Percentiles rank a stretch among this genome's conserved stretches.
phyloP scores from a whole-genome alignment of 1,140 invertebrate species.

The Drosophila athabasca region DNA sequence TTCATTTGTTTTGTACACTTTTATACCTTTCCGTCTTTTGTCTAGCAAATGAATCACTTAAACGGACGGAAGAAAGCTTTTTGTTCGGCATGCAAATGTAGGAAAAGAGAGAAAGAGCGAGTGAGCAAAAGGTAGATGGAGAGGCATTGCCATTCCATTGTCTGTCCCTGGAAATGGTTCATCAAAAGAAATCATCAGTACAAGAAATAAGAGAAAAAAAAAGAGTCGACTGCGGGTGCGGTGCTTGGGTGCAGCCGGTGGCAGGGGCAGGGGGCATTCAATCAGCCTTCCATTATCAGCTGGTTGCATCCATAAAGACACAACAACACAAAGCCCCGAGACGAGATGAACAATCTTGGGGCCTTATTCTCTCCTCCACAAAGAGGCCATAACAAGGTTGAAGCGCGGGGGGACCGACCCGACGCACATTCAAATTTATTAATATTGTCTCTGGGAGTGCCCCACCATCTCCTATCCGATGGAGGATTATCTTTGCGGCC shows the following conservation, averaged over 20 bases:
- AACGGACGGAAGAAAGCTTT: slow-evolving; percentile 46
- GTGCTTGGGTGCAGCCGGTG: background rate
- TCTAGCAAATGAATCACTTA: slow-evolving; percentile 37
- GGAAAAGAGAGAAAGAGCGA: slow-evolving; percentile 7
- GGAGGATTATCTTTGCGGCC: slow-evolving; percentile 31
- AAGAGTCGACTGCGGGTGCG: slow-evolving; percentile 19
- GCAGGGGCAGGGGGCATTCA: slow-evolving; percentile 35
- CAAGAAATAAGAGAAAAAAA: slow-evolving; percentile 1
- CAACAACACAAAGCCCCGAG: slow-evolving; percentile 28
- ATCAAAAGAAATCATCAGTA: slow-evolving; percentile 70
- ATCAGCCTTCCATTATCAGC: slow-evolving; percentile 68
- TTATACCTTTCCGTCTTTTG: slow-evolving; percentile 6
- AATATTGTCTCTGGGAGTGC: slow-evolving; percentile 42
- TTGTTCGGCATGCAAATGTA: slow-evolving; percentile 54
- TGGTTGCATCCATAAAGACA: slow-evolving; percentile 42
- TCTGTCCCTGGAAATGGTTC: slow-evolving; percentile 55
- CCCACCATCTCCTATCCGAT: slow-evolving; percentile 23
- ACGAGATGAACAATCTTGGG: slow-evolving; percentile 35
- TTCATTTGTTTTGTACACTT: slow-evolving; percentile 18
- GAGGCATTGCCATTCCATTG: slow-evolving; percentile 51
- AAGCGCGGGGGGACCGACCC: background rate
- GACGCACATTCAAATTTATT: slow-evolving; percentile 63
- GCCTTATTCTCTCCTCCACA: slow-evolving; percentile 28
- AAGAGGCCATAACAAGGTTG: slow-evolving; percentile 63
- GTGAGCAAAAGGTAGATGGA: slow-evolving; percentile 8